Evolutionary conservation across 1,140 invertebrate genomes (phyloP).

Genomic region (Octopus bimaculoides): DNA sequence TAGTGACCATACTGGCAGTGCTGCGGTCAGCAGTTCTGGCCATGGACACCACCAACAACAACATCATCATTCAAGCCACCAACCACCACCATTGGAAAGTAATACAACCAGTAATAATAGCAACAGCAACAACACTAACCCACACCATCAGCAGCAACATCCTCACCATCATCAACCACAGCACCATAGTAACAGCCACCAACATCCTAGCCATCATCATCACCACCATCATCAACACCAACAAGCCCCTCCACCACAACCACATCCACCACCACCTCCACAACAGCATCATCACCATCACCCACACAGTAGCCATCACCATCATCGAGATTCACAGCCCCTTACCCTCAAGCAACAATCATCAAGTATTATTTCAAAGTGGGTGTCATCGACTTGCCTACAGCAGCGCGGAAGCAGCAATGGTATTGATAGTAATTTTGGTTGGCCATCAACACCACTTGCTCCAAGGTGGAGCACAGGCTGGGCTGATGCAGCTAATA

Average conservation of each 20-base stretch:
- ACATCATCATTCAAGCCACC: no score
- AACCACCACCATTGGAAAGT: no score
- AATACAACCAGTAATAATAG: no score
- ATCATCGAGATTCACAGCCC: not conserved
- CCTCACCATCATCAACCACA: no score
- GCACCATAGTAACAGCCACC: not conserved
- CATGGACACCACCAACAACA: no score
- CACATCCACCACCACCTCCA: not conserved
- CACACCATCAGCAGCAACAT: no score
- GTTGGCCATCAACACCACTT: not conserved
- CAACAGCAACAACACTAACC: no score
- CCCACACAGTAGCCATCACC: not conserved
- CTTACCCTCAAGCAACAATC: not conserved
- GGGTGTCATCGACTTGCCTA: not conserved
- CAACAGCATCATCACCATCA: not conserved
- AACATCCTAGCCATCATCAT: not conserved
- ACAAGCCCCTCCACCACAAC: not conserved
- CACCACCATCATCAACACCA: not conserved
- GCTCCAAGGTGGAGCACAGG: not conserved
- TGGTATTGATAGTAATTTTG: not conserved
- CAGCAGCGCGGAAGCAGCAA: not conserved
- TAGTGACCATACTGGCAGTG: no score
- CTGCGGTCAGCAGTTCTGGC: no score
- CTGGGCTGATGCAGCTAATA: not conserved
- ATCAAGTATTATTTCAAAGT: not conserved